A percentile compares a stretch with the other conserved stretches of the same genome.
Conservation (phyloP, 2,797 vertebrate species). For the Gymnoscopelus braueri region DNA sequence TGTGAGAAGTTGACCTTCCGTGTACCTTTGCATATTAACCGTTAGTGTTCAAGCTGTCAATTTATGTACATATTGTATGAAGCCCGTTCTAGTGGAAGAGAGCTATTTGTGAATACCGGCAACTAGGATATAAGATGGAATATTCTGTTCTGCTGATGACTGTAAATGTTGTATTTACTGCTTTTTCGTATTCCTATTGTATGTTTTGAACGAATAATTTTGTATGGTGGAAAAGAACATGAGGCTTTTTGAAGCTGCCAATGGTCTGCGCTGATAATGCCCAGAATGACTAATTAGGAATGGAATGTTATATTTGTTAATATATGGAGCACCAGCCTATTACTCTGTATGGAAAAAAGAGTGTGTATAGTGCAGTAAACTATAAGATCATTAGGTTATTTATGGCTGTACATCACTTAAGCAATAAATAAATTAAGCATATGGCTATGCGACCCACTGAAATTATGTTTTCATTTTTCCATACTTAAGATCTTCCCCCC, state of each 20-base stretch:
- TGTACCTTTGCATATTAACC: conserved; percentile 20
- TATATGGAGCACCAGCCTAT: neutral
- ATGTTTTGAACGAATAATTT: conserved; percentile 58
- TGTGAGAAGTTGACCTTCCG: conserved; percentile 13
- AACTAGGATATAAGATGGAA: conserved; percentile 15
- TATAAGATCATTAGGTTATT: too few relatives aligned
- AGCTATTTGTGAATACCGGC: conserved; percentile 9
- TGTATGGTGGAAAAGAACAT: conserved; percentile 25
- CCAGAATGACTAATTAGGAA: conserved; percentile 18
- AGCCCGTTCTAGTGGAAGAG: conserved; percentile 14
- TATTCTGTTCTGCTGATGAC: conserved; percentile 10
- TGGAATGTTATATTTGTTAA: conserved; percentile 3
- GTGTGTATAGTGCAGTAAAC: too few relatives aligned
- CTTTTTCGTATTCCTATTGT: conserved; percentile 46
- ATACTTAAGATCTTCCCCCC: too few relatives aligned
- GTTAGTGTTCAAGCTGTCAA: conserved; percentile 10
- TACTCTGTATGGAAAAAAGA: too few relatives aligned
- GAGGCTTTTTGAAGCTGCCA: conserved; percentile 1
- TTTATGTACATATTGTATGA: conserved; percentile 25
- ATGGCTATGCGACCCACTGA: too few relatives aligned
- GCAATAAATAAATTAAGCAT: too few relatives aligned
- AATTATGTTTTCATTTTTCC: too few relatives aligned
- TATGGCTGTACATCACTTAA: too few relatives aligned
- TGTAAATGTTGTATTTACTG: conserved; percentile 60
- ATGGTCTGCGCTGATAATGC: neutral